Evolutionary conservation across 2,888 invertebrate species (phyloP).

Genomic region (Anoplius nigerrimus): DNA sequence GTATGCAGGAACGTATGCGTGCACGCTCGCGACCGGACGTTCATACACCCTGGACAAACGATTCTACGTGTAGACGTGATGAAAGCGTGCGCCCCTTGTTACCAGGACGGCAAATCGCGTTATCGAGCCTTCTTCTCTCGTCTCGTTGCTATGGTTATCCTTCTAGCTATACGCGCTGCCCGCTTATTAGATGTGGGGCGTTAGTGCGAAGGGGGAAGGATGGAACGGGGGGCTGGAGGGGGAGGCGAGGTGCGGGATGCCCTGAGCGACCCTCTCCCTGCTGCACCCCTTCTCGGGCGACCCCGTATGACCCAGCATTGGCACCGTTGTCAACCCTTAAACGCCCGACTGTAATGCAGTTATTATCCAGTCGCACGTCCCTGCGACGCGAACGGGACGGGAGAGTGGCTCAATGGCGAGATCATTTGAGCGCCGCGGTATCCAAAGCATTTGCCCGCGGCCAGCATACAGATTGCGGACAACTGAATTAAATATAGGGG

Average conservation of each 20-base stretch:
- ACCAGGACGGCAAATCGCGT: constrained; percentile 32
- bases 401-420: no score
- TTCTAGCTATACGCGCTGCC: constrained; percentile 11
- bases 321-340: constrained; percentile 14
- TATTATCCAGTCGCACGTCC: constrained; percentile 3
- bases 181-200: constrained; percentile 32
- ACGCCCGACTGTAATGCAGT: constrained; percentile 15
- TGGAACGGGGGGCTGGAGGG: no score
- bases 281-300: constrained; percentile 8
- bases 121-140: constrained; percentile 35
- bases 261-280: constrained; percentile 13
- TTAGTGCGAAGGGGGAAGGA: neutral
- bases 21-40: no score
- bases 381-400: no score
- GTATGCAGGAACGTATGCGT: neutral
- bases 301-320: neutral
- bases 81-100: constrained; percentile 34
- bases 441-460: no score
- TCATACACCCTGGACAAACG: neutral
- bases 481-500: no score
- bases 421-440: no score
- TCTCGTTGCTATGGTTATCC: constrained; percentile 33
- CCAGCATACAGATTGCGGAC: no score
- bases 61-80: constrained; percentile 14
- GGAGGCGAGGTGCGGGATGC: no score